phyloP scores from a whole-genome alignment of 2,113 vertebrate species.

The Amphilophus citrinellus region DNA sequence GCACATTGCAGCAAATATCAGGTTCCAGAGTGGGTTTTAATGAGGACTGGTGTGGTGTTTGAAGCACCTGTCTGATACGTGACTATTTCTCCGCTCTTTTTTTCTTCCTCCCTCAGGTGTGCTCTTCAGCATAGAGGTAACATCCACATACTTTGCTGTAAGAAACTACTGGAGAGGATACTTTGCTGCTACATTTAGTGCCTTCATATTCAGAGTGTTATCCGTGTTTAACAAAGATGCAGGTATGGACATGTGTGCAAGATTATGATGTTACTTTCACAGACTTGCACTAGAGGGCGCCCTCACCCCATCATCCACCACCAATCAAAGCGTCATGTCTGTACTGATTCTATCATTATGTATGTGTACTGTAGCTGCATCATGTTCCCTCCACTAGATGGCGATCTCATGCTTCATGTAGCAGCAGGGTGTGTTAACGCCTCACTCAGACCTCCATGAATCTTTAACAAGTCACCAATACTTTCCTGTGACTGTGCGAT shows the following conservation, averaged over 20 bases:
- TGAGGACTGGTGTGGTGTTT: fast-evolving
- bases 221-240: slow-evolving; percentile 97
- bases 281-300: slow-evolving; percentile 23
- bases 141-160: slow-evolving; percentile 96
- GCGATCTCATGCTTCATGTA: neutral
- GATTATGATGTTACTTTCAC: neutral
- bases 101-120: slow-evolving; percentile 59
- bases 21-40: no score
- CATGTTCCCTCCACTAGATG: slow-evolving; percentile 38
- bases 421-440: neutral
- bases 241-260: slow-evolving; percentile 75
- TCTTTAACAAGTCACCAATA: neutral
- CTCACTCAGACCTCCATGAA: fast-evolving
- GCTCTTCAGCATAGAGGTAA: slow-evolving; percentile 93
- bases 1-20: neutral
- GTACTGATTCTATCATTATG: neutral
- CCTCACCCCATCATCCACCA: neutral
- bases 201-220: slow-evolving; percentile 96
- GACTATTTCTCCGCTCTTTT: neutral
- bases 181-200: slow-evolving; percentile 96
- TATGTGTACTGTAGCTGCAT: neutral
- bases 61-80: fast-evolving
- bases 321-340: neutral
- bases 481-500: fast-evolving
- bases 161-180: slow-evolving; percentile 99